A percentile compares a stretch with the other conserved stretches of the same genome.
These are phyloP conservation scores for Chymomyza costata DNA, from an alignment of 1,140 invertebrate species.

Conservation along the genomic window DNA sequence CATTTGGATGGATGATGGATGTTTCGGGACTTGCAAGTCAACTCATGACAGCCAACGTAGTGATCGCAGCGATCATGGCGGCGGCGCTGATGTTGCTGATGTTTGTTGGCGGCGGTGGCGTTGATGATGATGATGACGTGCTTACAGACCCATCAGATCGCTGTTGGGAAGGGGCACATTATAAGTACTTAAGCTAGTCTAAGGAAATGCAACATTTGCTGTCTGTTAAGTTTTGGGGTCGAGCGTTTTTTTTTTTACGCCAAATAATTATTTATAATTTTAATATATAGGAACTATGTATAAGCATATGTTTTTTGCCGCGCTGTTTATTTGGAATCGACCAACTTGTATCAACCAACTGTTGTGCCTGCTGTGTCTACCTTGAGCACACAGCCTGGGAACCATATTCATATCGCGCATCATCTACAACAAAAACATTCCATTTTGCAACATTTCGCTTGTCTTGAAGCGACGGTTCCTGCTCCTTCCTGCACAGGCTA, in stretches of 20 bases:
- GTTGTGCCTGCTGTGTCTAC: slow-evolving; percentile 2
- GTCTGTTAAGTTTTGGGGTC: slow-evolving; percentile 25
- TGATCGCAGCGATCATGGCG: slow-evolving; percentile 9
- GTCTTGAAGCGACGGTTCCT: slow-evolving; percentile 1
- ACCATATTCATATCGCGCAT: slow-evolving; percentile 69
- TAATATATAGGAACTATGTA: slow-evolving; percentile 32
- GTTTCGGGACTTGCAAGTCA: slow-evolving; percentile 2
- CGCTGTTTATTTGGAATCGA: too few species aligned
- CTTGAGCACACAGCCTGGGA: slow-evolving; percentile 49
- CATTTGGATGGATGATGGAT: slow-evolving; percentile 31
- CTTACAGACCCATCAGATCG: background rate
- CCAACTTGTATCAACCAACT: background rate
- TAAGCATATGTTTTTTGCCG: too few species aligned
- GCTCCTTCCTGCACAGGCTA: slow-evolving; percentile 11
- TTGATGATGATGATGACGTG: slow-evolving; percentile 3
- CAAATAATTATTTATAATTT: slow-evolving; percentile 72
- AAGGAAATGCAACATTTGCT: slow-evolving; percentile 58
- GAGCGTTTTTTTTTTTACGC: slow-evolving; percentile 36
- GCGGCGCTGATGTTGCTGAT: slow-evolving; percentile 4
- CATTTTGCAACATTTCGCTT: slow-evolving; percentile 61
- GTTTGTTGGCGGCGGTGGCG: slow-evolving; percentile 5
- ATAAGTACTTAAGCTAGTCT: slow-evolving; percentile 26
- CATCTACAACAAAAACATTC: slow-evolving; percentile 64
- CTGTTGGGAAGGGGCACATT: background rate
- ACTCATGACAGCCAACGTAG: slow-evolving; percentile 32